Base-by-base conservation (phyloP, 2,113 vertebrate species). In the Corythornis madagascariensis region DNA sequence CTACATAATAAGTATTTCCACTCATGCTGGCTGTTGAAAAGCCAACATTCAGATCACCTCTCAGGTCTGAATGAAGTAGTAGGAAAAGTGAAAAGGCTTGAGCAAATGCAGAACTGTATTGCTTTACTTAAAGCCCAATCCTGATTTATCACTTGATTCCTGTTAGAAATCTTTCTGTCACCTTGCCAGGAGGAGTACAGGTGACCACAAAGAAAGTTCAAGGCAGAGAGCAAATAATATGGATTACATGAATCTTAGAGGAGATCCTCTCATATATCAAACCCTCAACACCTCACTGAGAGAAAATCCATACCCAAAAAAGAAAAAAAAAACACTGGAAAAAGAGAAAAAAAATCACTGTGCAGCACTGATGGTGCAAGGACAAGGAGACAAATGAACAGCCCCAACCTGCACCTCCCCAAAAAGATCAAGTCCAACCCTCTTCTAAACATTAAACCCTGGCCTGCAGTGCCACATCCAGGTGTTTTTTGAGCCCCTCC, bases 1-100 rank as follows among this genome's bases (percentile, higher is more conserved):
- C 89, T 83, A 93, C 82, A 18, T 38, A 82, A 6, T 33, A 85
- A 9, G 50, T 55, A 61, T 84, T 93, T 92, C 85, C 60, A 92
- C 60, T 84, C 89, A 77, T 45, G 38, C 61, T 64, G 53, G 26
- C 50, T 74, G 81, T 56, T 73, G 45, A 80, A 94, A 89, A 83
- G 50, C 1, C 53, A 85, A 59, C 47, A 50, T 63, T 83, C 64
- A 85, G 60, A 91, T 85, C 87, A 61, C 63, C 64, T 76, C 55
- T 53, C 82, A 79, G 74, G 85, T 89, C 73, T 87, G 63, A 85
- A 85, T 69, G 67, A 92, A 89, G 77, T 17, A 56, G 13, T 45
- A 84, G 4, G 26, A 53, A 70, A 85, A 94, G 71, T 66, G 70
- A 83, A 92, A 65, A 65, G 15, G 70, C 47, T 72, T 40, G 15